Evolutionary conservation across 2,888 invertebrate species (phyloP).

Genomic region (Dynastes grantii): DNA sequence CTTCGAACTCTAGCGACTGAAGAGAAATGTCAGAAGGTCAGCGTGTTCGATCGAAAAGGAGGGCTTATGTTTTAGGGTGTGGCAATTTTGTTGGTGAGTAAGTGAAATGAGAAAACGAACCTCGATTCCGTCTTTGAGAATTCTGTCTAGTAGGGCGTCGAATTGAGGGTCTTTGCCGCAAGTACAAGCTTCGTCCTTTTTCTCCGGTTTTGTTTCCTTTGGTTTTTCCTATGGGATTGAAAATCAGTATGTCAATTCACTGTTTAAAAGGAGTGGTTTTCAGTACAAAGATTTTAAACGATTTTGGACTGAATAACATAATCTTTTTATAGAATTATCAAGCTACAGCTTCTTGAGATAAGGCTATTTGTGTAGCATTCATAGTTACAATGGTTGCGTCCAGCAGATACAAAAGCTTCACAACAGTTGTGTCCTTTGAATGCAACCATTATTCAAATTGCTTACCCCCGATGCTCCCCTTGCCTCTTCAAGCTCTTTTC

Average conservation of each 20-base stretch:
- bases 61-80: slow-evolving; percentile 39
- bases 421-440: too few relatives aligned
- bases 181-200: slow-evolving; percentile 50
- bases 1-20: slow-evolving; percentile 72
- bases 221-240: slow-evolving; percentile 16
- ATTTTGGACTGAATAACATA: too few relatives aligned
- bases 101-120: slow-evolving; percentile 55
- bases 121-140: slow-evolving; percentile 62
- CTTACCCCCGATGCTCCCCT: neutral
- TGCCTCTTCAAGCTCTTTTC: slow-evolving; percentile 3
- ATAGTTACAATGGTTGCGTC: too few relatives aligned
- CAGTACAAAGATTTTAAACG: too few relatives aligned
- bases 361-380: too few relatives aligned
- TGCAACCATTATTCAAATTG: too few relatives aligned
- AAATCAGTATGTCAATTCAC: neutral
- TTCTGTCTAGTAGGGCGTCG: slow-evolving; percentile 58
- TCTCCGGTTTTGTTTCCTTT: neutral
- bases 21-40: slow-evolving; percentile 47
- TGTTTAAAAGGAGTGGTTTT: too few relatives aligned
- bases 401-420: too few relatives aligned
- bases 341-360: too few relatives aligned
- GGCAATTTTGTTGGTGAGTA: slow-evolving; percentile 50
- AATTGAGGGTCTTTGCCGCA: slow-evolving; percentile 54
- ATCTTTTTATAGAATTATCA: too few relatives aligned
- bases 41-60: slow-evolving; percentile 8